These are phyloP conservation scores for Ditylenchus weischeri DNA, from an alignment of 2,888 invertebrate genomes.

Conservation along the genomic window DNA sequence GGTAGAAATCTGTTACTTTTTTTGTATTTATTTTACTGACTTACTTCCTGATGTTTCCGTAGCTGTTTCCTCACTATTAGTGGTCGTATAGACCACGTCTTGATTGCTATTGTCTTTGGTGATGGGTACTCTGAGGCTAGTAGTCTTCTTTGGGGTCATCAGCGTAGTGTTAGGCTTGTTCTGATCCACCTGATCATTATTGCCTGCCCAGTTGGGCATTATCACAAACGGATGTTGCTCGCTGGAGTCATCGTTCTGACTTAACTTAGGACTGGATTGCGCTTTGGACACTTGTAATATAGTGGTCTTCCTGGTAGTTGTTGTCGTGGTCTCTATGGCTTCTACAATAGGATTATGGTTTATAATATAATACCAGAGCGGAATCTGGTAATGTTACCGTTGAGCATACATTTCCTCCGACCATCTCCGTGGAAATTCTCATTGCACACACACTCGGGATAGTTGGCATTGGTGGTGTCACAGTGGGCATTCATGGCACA, in stretches of 20 bases:
- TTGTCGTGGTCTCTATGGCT: conserved; percentile 1
- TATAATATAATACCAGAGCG: neutral
- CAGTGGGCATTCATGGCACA: conserved; percentile 48
- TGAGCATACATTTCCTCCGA: conserved; percentile 28
- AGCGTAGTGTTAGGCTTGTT: neutral
- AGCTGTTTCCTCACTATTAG: neutral
- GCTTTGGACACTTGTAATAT: conserved; percentile 14
- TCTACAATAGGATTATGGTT: no score
- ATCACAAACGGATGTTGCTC: conserved; percentile 3
- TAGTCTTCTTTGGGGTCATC: neutral
- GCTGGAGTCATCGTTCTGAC: conserved; percentile 23
- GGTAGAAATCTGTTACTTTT: neutral
- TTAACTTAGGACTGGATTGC: neutral
- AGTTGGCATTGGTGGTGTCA: conserved; percentile 27
- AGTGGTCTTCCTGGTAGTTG: conserved; percentile 14
- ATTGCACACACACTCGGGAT: conserved; percentile 45
- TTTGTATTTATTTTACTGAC: neutral
- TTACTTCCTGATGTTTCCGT: conserved; percentile 17
- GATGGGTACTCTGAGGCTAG: neutral
- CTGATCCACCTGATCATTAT: neutral
- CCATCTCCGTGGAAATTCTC: conserved; percentile 51
- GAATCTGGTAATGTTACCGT: conserved; percentile 16
- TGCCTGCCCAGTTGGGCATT: neutral
- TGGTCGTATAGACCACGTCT: conserved; percentile 1
- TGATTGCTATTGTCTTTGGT: neutral